Conservation (phyloP, 2,113 vertebrate species). For the Pampusana beccarii region DNA sequence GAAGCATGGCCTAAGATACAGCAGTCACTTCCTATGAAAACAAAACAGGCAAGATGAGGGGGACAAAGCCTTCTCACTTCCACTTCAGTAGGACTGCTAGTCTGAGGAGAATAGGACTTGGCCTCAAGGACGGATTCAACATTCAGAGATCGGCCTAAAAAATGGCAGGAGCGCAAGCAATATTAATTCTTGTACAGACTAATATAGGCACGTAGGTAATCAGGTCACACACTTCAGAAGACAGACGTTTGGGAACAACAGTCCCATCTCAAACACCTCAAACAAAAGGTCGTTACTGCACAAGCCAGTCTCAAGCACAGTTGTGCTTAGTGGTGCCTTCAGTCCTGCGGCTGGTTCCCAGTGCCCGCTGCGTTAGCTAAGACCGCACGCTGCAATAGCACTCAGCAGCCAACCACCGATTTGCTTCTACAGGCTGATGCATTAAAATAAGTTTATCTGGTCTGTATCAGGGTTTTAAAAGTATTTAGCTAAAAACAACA, state of each 20-base stretch:
- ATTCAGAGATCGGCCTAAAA: constrained; percentile 12
- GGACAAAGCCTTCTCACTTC: background rate
- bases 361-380: background rate
- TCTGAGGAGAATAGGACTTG: background rate
- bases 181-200: constrained; percentile 40
- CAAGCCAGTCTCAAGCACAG: background rate
- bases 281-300: background rate
- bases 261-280: background rate
- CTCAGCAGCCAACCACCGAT: accelerated
- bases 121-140: constrained; percentile 14
- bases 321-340: background rate
- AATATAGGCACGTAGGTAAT: constrained; percentile 43
- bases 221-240: constrained; percentile 43
- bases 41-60: background rate
- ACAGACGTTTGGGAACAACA: background rate
- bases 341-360: background rate
- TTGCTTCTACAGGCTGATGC: background rate
- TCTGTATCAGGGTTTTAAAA: background rate
- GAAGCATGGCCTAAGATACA: background rate
- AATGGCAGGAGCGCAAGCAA: constrained; percentile 36
- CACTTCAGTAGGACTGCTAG: background rate
- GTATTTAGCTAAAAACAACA: background rate
- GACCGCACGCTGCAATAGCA: no score
- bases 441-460: background rate
- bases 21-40: constrained; percentile 11